Base-by-base conservation (phyloP, 2,888 invertebrate species). In the Onthophagus sagittarius region DNA sequence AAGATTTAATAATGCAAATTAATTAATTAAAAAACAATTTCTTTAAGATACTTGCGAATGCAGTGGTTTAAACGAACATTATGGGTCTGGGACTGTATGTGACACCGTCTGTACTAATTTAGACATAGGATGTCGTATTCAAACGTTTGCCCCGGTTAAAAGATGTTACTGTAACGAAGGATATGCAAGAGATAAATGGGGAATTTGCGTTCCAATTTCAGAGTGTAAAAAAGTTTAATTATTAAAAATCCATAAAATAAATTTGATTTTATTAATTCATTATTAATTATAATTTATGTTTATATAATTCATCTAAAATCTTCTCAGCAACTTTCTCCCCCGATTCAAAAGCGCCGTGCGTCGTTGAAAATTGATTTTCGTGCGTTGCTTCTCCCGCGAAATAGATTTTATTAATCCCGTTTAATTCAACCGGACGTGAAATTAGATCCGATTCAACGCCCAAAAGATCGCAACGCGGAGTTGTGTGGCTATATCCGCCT, bases 331-430 rank as follows among this genome's bases (percentile, higher is more conserved):
- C 90, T 67, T 83, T 81, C 74, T 86, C 82, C 6, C 90, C 91
- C 3, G 89, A 88, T 75, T 89, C 88, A 78, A 86, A 90, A 62
- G 92, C 92, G 5, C 92, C 92, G 80, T 92, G 91, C 9, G 90
- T 89, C 5, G 92, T 91, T 0, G 91, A 91, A 81, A 89, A 92
- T 81, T 87, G 88, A 70, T 84, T 82, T 32, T 85, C 83, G 79
- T 89, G 89, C 13, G 88, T 87, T 3, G 90, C 91, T 84, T 92
- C 92, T 15, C 92, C 92, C 71, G 91, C 91, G 72, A 92, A 86
- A 76, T 90, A 80, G 72, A 92, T 81, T 73, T 88, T 82, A 6
- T 90, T 89, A 72, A 77, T 75, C 77, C 77, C 79, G 69, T 82
- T 77, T 75, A 81, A 81, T 31, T 81, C 83, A 70, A 89, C 81